Evolutionary conservation across 2,888 invertebrate genomes (phyloP), one percentile per base, ranked within the genome.

Genomic region (Colostygia pectinataria): DNA sequence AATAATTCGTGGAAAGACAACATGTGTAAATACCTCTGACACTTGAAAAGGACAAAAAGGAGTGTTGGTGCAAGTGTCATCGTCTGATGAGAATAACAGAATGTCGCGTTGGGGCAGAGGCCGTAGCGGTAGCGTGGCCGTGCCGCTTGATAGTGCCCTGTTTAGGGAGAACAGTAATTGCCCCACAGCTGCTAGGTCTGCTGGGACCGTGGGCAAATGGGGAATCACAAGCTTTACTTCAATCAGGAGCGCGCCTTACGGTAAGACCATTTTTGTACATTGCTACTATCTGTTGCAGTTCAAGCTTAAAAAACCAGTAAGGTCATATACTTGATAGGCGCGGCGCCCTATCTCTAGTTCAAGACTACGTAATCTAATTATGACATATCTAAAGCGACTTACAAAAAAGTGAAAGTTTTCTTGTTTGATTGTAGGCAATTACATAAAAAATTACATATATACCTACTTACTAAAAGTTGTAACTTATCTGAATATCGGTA

Each of bases 171-270:
- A 96, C 79, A 95, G 94, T 77, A 97, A 96, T 80, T 94, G 95
- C 68, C 97, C 97, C 5, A 94, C 96, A 41, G 97, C 97, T 44
- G 95, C 97, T 40, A 94, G 96, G 61, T 97, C 97, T 20, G 95
- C 97, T 61, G 97, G 97, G 57, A 96, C 96, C 23, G 95, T 97
- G 61, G 97, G 97, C 64, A 96, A 97, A 91, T 98, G 97, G 97
- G 97, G 97, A 63, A 96, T 96, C 80, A 97, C 97, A 71, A 97
- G 97, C 58, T 97, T 97, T 83, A 97, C 97, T 14, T 97, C 97
- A 2, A 95, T 97, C 55, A 92, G 97, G 69, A 96, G 94, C 75
- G 92, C 93, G 61, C 93, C 93, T 67, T 95, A 94, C 84, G 94
- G 94, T 94, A 90, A 90, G 83, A 71, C 65, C 55, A 64, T 68